Base-by-base conservation (phyloP, 2,113 vertebrate species). In the Symphodus melops region DNA sequence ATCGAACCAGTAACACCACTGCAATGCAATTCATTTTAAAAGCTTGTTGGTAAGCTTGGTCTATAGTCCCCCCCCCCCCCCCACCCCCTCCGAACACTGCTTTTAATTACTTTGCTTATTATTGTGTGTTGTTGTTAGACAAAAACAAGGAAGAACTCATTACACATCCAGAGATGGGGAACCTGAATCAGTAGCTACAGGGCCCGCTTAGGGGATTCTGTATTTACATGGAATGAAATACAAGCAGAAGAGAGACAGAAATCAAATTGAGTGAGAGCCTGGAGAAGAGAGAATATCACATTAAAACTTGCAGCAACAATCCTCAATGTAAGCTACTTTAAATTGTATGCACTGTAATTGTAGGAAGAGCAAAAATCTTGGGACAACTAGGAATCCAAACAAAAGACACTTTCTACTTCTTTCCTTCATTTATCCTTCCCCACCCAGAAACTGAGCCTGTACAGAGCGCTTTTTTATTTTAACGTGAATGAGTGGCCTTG, bases 21-120 rank as follows among this genome's bases (percentile, higher is more conserved):
- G 60, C 74, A 90, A 88, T 81, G 65, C 75, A 87, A 87, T 87
- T 89, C 68, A 78, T 86, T 89, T 91, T 74, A 75, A 87, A 89
- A 79, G 77, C 79, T 83, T 74, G 66, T 83, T 72, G 51, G 82
- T 90, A 88, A 86, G 83, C 83, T 75, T 66, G 78, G 67, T 81
- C 69, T 86, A 60, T 82, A 4, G 9, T 33, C 54, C 16, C 55
- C 13, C 12, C 12, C 49, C 28, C 28, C 66, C 52, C 39, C 19
- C 54, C 54, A n/a, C 68, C 56, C 51, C 68, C 65, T 73, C 70
- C 85, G 81, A 74, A 56, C 66, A 88, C 79, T 83, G 84, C 85
- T 91, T 92, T 94, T 94, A 94, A 94, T 94, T 94, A 93, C 90
- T 92, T 92, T 92, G 90, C 88, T 92, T 91, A 92, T 93, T 93